A percentile compares a stretch with the other conserved stretches of the same genome.
These are phyloP conservation scores for Tor tambroides DNA, from an alignment of 2,113 vertebrate species.

Conservation along the genomic window DNA sequence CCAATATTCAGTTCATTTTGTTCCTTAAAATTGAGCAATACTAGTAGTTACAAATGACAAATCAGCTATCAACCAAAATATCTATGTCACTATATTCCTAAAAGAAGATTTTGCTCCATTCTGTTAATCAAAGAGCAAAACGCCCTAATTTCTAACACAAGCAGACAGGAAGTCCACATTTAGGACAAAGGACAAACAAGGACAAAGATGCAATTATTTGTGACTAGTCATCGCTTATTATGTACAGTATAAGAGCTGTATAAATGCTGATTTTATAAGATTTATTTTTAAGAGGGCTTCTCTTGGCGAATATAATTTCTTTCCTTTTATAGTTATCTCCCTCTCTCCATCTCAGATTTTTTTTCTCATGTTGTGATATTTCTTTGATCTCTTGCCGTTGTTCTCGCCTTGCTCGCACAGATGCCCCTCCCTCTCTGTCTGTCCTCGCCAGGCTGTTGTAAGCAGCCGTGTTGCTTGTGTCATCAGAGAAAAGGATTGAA, in stretches of 20 bases:
- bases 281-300: slow-evolving; percentile 1
- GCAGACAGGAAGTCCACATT: background rate
- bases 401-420: background rate
- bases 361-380: background rate
- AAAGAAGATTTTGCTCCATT: background rate
- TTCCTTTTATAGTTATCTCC: background rate
- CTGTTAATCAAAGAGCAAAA: background rate
- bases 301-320: background rate
- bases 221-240: background rate
- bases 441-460: slow-evolving; percentile 32
- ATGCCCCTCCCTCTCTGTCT: slow-evolving; percentile 32
- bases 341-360: background rate
- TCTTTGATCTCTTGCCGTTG: slow-evolving; percentile 13
- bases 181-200: slow-evolving; percentile 7
- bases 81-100: background rate
- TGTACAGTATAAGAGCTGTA: background rate
- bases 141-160: background rate
- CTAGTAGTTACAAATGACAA: background rate
- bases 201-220: background rate
- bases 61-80: background rate
- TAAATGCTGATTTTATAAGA: background rate
- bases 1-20: background rate
- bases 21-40: background rate
- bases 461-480: slow-evolving; percentile 68
- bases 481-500: slow-evolving; percentile 60